A percentile compares a stretch with the other conserved stretches of the same genome.
phyloP scores from a whole-genome alignment of 1,140 invertebrate genomes.

The Zaprionus africanus region DNA sequence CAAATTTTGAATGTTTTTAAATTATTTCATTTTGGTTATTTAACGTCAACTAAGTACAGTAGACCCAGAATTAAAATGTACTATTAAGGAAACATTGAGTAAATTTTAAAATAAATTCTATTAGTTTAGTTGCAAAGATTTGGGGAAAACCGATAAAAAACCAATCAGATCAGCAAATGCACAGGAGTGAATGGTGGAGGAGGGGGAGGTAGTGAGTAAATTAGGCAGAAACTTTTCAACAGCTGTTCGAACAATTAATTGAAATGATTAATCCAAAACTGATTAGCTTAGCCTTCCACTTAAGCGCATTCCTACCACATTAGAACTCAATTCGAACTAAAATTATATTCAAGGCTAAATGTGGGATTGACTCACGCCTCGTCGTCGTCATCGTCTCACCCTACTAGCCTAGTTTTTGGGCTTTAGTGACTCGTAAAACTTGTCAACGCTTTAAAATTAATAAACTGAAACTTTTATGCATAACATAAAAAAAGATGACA shows the following conservation, averaged over 20 bases:
- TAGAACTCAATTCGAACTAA: not conserved
- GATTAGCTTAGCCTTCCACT: not conserved
- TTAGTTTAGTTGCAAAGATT: no score
- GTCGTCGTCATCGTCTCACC: constrained; percentile 29
- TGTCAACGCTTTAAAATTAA: constrained; percentile 79
- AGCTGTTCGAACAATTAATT: not conserved
- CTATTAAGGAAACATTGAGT: no score
- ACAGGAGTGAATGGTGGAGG: fast-evolving
- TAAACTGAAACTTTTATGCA: constrained; percentile 71
- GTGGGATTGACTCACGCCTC: not conserved
- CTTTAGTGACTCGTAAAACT: constrained; percentile 63
- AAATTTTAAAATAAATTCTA: no score
- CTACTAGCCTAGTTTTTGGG: constrained; percentile 73
- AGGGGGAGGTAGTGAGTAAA: not conserved
- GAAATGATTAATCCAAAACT: not conserved
- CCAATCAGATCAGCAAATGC: not conserved
- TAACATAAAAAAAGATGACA: constrained; percentile 41
- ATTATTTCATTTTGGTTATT: no score
- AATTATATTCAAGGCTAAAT: not conserved
- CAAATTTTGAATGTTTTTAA: no score
- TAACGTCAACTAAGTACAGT: no score
- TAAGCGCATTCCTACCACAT: not conserved
- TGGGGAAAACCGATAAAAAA: no score
- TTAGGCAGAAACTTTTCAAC: not conserved
- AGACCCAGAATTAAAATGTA: no score